Conservation (phyloP, 2,888 invertebrate species). For the Leptinotarsa juncta region DNA sequence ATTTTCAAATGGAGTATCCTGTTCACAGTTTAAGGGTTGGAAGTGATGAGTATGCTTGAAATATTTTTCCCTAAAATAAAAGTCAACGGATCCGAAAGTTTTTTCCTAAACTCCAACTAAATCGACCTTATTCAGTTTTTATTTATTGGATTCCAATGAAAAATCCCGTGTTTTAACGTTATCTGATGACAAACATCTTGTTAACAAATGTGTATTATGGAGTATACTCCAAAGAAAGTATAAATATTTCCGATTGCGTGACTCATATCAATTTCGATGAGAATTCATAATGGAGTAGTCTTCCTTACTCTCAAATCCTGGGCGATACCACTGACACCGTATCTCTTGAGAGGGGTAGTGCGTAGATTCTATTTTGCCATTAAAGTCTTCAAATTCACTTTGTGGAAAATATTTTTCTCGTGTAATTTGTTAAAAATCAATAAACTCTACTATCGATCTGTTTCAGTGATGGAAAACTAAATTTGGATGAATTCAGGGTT, state of each 20-base stretch:
- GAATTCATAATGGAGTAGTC: neutral
- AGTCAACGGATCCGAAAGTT: too few relatives aligned
- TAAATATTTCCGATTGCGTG: neutral
- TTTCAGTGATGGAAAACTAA: conserved; percentile 77
- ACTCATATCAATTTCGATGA: neutral
- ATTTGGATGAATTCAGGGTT: conserved; percentile 79
- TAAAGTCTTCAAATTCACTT: neutral
- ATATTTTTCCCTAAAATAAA: too few relatives aligned
- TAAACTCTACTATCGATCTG: conserved; percentile 18
- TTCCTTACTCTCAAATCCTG: neutral
- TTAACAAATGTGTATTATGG: neutral
- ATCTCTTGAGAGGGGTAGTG: neutral
- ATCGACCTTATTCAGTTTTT: too few relatives aligned
- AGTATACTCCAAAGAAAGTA: neutral
- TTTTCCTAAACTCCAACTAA: too few relatives aligned
- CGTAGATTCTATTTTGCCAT: neutral
- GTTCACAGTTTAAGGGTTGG: too few relatives aligned
- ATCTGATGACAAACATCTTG: neutral
- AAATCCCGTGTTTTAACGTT: too few relatives aligned
- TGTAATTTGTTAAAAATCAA: neutral
- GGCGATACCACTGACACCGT: neutral
- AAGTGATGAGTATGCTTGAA: too few relatives aligned
- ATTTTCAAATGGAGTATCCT: too few relatives aligned
- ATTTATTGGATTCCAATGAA: too few relatives aligned
- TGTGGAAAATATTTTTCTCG: neutral